Base-by-base conservation (phyloP, 2,888 invertebrate genomes). In the Dichetophora obliterata region DNA sequence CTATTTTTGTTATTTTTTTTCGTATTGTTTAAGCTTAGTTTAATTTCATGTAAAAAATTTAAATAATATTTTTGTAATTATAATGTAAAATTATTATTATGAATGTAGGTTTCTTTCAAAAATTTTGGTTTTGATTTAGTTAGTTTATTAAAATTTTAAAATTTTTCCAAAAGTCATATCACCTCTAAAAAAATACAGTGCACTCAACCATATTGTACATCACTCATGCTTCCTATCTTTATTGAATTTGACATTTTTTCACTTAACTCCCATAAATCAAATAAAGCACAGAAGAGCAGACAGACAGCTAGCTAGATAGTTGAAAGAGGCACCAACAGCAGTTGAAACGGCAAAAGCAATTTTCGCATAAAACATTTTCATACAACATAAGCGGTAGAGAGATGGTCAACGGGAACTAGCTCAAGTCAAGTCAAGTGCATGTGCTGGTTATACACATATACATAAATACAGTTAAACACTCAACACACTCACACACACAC, bases 231-330 rank as follows among this genome's bases (percentile, higher is more conserved):
- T 22, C 63, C 24, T 61, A 63, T 73, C 73, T 63, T 63, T 61
- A 63, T 73, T 73, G 73, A 73, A 63, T 73, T 73, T 73, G 73
- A 73, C 73, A 73, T 73, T 63, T 73, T 73, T 48, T 63, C 73
- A 73, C 61, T 73, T 63, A 48, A 73, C 61, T 61, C 48, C 16
- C 63, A 73, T 73, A 73, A 73, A 63, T 63, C 73, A 73, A 73
- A 73, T 24, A 61, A 63, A 50, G 63, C 63, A 63, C 71, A 72
- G 50, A 24, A n/a, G 52, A 52, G 27, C 69, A 69, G 68, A 50
- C 43, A 68, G 48, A 22, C 14, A 68, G 70, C 11, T 34, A 57
- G 48, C 34, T 14, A 19, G 27, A 52, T 14, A 22, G 50, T 14
- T 27, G 43, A 43, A 37, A 48, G 31, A 48, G 48, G 65, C 65